Percentiles rank a stretch among this genome's conserved stretches.
Evolutionary conservation across 2,797 vertebrate species (phyloP).

Genomic region (Chloroceryle inda): DNA sequence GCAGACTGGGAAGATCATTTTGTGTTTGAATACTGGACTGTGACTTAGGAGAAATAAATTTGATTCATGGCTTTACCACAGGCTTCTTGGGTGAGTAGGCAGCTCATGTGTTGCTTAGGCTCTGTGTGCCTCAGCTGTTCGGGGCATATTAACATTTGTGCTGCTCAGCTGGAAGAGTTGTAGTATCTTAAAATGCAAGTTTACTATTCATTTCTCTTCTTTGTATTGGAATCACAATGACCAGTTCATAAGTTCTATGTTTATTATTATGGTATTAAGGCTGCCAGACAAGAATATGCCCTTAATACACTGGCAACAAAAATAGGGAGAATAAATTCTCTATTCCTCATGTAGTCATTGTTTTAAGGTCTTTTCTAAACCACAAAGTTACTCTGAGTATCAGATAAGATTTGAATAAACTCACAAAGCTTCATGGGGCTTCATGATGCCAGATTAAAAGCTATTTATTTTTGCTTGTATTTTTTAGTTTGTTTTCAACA

Average conservation of each 20-base stretch:
- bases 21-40: not conserved
- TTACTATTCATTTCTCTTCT: not conserved
- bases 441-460: not conserved
- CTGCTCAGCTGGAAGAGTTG: not conserved
- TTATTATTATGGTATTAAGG: not conserved
- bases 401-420: not conserved
- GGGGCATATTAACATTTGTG: not conserved
- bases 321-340: not conserved
- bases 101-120: not conserved
- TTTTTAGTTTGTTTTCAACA: not conserved
- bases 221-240: not conserved
- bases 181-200: not conserved
- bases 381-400: not conserved
- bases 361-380: not conserved
- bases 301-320: not conserved
- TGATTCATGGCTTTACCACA: not conserved
- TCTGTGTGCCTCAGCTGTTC: not conserved
- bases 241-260: not conserved
- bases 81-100: not conserved
- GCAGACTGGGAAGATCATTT: not conserved
- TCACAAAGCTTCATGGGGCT: not conserved
- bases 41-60: not conserved
- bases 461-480: not conserved
- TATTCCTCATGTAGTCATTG: not conserved
- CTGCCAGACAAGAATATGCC: not conserved